Evolutionary conservation across 2,113 vertebrate species (phyloP).

Genomic region (Cinclus cinclus): DNA sequence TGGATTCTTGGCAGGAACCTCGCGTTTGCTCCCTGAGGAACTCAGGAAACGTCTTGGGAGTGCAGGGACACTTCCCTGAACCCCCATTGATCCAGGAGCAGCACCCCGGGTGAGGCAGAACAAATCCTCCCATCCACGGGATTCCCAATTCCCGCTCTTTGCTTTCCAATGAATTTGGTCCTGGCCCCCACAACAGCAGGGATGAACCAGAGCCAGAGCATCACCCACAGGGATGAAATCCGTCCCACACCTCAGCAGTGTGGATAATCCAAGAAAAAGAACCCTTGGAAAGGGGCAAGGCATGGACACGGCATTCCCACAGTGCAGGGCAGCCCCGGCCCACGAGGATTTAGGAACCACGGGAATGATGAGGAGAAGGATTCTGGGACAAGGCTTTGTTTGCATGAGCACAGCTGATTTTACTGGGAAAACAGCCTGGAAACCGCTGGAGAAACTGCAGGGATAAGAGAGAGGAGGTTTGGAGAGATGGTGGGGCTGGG

Average conservation of each 20-base stretch:
- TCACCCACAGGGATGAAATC: neutral
- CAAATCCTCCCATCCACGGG: neutral
- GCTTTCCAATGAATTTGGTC: neutral
- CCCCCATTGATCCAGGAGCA: neutral
- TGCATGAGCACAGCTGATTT: neutral
- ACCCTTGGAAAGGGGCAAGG: rapidly evolving
- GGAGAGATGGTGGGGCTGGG: neutral
- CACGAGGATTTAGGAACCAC: rapidly evolving
- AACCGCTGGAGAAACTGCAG: neutral
- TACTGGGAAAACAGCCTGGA: neutral
- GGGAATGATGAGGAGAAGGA: neutral
- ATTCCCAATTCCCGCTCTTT: neutral
- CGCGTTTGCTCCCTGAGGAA: neutral
- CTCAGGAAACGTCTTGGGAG: neutral
- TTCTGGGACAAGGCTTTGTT: rapidly evolving
- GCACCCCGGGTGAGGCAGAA: neutral
- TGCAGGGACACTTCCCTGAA: neutral
- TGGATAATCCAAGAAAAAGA: neutral
- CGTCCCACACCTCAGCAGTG: rapidly evolving
- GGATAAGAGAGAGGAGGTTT: rapidly evolving
- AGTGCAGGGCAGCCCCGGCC: too few relatives aligned
- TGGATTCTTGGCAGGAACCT: slow-evolving; percentile 14
- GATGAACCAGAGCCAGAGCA: neutral
- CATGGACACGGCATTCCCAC: neutral
- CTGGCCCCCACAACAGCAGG: neutral